Evolutionary conservation across 2,797 vertebrate species (phyloP).

Genomic region (Fundulus diaphanus): DNA sequence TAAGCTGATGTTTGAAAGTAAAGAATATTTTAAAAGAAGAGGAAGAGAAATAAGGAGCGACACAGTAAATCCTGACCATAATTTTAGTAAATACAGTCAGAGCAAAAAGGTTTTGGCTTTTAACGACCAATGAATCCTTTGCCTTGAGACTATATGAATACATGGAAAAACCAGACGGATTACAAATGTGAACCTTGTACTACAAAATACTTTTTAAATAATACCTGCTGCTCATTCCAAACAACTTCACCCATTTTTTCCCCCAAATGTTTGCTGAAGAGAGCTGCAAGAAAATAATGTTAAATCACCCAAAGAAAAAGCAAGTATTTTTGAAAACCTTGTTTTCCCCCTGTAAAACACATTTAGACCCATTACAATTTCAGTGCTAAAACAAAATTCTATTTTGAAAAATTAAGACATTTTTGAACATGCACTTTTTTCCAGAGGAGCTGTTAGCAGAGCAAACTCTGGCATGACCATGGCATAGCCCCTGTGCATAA

Average conservation of each 20-base stretch:
- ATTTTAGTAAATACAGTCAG: neutral
- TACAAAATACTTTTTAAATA: too few relatives aligned
- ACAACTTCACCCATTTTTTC: too few relatives aligned
- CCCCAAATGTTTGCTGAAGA: too few relatives aligned
- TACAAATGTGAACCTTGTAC: too few relatives aligned
- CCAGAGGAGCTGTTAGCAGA: neutral
- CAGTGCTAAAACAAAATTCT: too few relatives aligned
- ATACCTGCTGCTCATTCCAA: too few relatives aligned
- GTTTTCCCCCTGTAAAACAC: neutral
- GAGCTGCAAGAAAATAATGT: too few relatives aligned
- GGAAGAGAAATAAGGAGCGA: neutral
- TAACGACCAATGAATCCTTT: neutral
- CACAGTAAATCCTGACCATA: neutral
- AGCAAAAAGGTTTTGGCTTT: neutral
- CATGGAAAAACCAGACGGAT: neutral
- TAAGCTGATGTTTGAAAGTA: conserved; percentile 6
- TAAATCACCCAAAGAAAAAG: too few relatives aligned
- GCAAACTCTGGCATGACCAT: neutral
- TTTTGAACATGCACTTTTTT: neutral
- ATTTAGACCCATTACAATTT: too few relatives aligned
- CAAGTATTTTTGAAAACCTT: neutral
- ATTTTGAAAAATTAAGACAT: too few relatives aligned
- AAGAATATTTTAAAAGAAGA: neutral
- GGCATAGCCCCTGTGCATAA: neutral
- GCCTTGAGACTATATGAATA: neutral